Conservation (phyloP, 2,888 invertebrate species). For the Harmothoe impar region DNA sequence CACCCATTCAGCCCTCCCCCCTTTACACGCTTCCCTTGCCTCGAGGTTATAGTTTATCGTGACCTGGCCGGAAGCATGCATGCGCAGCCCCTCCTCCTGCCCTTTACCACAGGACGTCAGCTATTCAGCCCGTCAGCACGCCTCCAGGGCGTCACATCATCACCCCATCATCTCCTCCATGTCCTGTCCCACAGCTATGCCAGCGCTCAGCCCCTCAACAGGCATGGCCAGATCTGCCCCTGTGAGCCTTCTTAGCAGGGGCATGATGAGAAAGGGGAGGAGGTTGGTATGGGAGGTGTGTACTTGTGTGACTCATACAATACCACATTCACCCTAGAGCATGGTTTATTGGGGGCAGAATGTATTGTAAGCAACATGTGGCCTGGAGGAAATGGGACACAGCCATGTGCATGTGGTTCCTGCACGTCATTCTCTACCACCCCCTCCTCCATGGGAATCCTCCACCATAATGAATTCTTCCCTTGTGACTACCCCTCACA, state of each 20-base stretch:
- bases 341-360: too few relatives aligned
- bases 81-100: not conserved
- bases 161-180: not conserved
- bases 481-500: too few relatives aligned
- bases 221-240: not conserved
- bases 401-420: too few relatives aligned
- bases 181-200: not conserved
- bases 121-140: constrained; percentile 19
- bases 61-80: not conserved
- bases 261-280: not conserved
- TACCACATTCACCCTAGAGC: too few relatives aligned
- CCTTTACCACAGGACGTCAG: not conserved
- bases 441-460: not conserved
- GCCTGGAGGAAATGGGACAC: not conserved
- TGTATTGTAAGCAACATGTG: not conserved
- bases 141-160: constrained; percentile 19
- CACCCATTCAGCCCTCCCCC: not conserved
- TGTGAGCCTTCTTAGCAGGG: not conserved
- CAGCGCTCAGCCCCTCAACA: not conserved
- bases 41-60: not conserved
- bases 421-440: not conserved
- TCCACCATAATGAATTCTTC: too few relatives aligned
- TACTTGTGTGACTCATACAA: too few relatives aligned
- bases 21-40: not conserved
- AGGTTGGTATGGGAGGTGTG: not conserved